Percentiles rank a stretch among this genome's conserved stretches.
These are phyloP conservation scores for Ctenomys sociabilis DNA, from an alignment of 2,113 vertebrate genomes.

Conservation along the genomic window DNA sequence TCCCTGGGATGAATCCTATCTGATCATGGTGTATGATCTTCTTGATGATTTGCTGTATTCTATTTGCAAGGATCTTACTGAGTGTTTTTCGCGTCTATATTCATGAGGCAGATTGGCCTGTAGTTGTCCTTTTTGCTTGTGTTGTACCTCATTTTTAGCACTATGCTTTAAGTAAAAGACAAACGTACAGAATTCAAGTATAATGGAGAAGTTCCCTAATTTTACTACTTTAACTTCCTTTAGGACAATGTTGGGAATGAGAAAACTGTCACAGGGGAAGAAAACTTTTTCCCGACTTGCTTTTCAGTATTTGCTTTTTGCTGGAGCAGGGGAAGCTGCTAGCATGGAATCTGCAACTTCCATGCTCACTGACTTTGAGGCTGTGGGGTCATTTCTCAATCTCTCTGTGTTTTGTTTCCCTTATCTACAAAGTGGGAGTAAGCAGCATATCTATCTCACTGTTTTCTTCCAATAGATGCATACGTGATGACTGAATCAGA, in stretches of 20 bases:
- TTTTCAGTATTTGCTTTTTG: neutral
- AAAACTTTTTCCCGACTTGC: neutral
- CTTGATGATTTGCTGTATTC: too few relatives aligned
- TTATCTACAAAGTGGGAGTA: neutral
- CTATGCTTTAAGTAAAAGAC: conserved; percentile 10
- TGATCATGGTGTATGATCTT: too few relatives aligned
- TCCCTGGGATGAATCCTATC: too few relatives aligned
- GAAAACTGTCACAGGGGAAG: neutral
- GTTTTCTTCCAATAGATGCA: neutral
- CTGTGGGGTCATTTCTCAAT: neutral
- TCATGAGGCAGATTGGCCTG: too few relatives aligned
- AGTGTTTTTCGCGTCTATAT: too few relatives aligned
- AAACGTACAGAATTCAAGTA: conserved; percentile 28
- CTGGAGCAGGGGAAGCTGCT: too few relatives aligned
- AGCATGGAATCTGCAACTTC: neutral
- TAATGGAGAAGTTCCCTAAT: neutral
- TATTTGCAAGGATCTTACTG: too few relatives aligned
- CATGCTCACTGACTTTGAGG: neutral
- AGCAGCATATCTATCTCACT: neutral
- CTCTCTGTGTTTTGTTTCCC: neutral
- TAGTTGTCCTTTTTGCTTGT: too few relatives aligned
- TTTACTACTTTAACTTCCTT: neutral
- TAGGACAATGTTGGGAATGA: neutral
- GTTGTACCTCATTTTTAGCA: too few relatives aligned
- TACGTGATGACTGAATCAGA: neutral